A percentile compares a stretch with the other conserved stretches of the same genome.
Conservation (phyloP, 2,888 invertebrate genomes). For the Nebria brevicollis region DNA sequence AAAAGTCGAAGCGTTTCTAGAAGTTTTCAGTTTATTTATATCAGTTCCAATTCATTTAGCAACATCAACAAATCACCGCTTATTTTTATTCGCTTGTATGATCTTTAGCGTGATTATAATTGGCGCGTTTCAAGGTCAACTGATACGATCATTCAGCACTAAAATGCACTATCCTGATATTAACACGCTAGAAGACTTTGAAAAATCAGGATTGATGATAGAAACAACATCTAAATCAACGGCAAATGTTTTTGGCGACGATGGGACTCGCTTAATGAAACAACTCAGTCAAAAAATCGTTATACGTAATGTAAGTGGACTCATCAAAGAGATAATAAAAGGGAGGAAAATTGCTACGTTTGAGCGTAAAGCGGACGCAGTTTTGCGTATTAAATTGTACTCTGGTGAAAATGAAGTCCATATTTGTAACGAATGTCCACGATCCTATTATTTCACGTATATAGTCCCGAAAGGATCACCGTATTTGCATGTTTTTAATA, state of each 20-base stretch:
- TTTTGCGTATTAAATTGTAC: conserved; percentile 50
- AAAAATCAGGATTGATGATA: conserved; percentile 60
- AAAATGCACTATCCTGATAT: conserved; percentile 63
- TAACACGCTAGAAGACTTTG: conserved; percentile 61
- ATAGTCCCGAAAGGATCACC: conserved; percentile 63
- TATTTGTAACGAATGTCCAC: conserved; percentile 63
- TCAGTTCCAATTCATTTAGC: conserved; percentile 30
- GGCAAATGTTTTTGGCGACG: conserved; percentile 57
- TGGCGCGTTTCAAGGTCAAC: conserved; percentile 61
- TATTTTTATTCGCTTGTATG: conserved; percentile 57
- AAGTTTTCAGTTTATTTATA: conserved; percentile 36
- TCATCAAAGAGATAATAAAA: conserved; percentile 16
- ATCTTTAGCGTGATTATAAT: conserved; percentile 61
- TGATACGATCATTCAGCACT: conserved; percentile 62
- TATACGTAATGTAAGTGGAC: conserved; percentile 7
- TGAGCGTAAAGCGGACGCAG: conserved; percentile 59
- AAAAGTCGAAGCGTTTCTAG: conserved; percentile 10
- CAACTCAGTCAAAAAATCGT: conserved; percentile 23
- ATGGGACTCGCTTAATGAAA: conserved; percentile 47
- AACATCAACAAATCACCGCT: conserved; percentile 49
- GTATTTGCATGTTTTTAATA: conserved; percentile 59
- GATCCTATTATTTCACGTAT: conserved; percentile 61
- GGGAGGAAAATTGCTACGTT: conserved; percentile 54
- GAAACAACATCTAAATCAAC: conserved; percentile 57
- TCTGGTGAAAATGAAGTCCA: conserved; percentile 59